Evolutionary conservation across 1,140 invertebrate genomes (phyloP), one percentile per base, ranked within the genome.

Genomic region (Solenopsis fugax): DNA sequence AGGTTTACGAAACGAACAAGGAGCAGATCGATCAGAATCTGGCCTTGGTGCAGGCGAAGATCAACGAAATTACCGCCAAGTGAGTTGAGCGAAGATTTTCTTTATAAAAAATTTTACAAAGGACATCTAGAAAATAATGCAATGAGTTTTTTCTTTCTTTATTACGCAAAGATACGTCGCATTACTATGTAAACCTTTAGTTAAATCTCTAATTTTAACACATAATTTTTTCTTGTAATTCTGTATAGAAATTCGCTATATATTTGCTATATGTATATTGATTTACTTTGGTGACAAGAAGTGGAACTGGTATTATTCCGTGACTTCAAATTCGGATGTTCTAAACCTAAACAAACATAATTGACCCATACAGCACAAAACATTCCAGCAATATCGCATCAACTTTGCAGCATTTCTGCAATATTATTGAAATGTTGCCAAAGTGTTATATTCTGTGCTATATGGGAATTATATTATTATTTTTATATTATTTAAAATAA

Each of bases 1-100:
- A 99, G 96, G 97, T 99, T 37, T 99, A 99, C 95, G 99, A 99
- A 96, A 98, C 98, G 95, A 99, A 99, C 96, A 98, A 99, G 96
- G 97, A 97, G 92, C 98, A 99, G 95, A 99, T 99, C 94, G 99
- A 99, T 96, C 97, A 98, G 94, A 98, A 99, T 95, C 95, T 99
- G 89, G 97, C 98, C 92, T 95, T 99, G 94, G 98, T 98, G 85
- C 97, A 97, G 94, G 97, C 96, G 93, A 99, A 99, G 96, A 96
- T 99, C 94, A 97, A 98, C 93, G 98, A 99, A 94, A 97, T 99
- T 92, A 97, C 97, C 92, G 96, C 97, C 92, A 98, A 98, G 98
- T 98, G 95, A 97, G 97, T 96, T 34, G 1, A 65, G 0, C 13
- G 18, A 13, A 21, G 18, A 37, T 18, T 34, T 29, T 2, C 9